Conservation (phyloP, 2,888 invertebrate genomes). For the Drosophila stalkeri region DNA sequence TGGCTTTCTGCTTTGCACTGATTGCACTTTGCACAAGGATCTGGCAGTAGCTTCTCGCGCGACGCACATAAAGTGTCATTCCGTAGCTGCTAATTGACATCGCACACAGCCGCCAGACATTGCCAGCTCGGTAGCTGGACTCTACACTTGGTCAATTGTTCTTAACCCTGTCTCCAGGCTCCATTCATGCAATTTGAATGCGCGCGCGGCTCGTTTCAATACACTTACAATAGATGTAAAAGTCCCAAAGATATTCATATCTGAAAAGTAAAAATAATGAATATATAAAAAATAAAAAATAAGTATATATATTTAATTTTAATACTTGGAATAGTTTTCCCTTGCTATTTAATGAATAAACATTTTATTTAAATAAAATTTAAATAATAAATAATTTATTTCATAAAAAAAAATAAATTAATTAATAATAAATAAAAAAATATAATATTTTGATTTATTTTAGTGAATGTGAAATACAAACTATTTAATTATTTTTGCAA, state of each 20-base stretch:
- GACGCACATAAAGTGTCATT: slow-evolving; percentile 85
- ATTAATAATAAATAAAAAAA: too few species aligned
- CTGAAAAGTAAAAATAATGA: neutral
- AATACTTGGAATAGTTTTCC: neutral
- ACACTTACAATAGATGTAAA: slow-evolving; percentile 27
- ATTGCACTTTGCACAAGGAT: slow-evolving; percentile 81
- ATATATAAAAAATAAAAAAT: neutral
- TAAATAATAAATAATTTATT: too few species aligned
- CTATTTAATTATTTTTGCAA: too few species aligned
- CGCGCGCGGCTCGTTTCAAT: slow-evolving; percentile 60
- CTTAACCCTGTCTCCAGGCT: slow-evolving; percentile 45
- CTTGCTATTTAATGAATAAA: too few species aligned
- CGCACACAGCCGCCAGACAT: slow-evolving; percentile 72
- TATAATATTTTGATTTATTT: too few species aligned
- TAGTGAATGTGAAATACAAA: too few species aligned
- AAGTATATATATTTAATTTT: neutral
- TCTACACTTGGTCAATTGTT: slow-evolving; percentile 70
- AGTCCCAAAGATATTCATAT: too few species aligned
- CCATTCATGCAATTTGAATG: slow-evolving; percentile 79
- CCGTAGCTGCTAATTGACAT: slow-evolving; percentile 85
- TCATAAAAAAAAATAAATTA: too few species aligned
- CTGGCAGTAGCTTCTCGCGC: slow-evolving; percentile 63
- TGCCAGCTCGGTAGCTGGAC: slow-evolving; percentile 24
- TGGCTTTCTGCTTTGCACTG: slow-evolving; percentile 80
- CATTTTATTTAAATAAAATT: too few species aligned